Evolutionary conservation across 2,797 vertebrate species (phyloP), one percentile per base, ranked within the genome.

Genomic region (Sebastes paucispinis): DNA sequence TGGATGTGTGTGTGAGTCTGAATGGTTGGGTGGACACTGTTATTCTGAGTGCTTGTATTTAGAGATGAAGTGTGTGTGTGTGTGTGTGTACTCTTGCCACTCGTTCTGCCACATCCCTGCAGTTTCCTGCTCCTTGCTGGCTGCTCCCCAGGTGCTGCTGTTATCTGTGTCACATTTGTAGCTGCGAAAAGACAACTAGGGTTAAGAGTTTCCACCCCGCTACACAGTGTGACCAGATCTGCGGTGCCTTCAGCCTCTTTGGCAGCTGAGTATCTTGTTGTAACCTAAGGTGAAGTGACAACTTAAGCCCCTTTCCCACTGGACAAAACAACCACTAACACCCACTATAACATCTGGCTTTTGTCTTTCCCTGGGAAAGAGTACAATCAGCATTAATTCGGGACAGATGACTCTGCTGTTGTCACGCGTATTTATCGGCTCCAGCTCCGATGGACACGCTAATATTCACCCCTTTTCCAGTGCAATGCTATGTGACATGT

Each of bases 141-240:
- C 65, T 65, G 34, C 39, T 64, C 20, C 69, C 58, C 57, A 60
- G 47, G 34, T 43, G 32, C 74, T 79, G 52, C 70, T 13, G 11
- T 43, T 70, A 34, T 77, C 73, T 54, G 24, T 24, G 18, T 60
- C 34, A 82, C 31, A 68, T 69, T 75, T 72, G 22, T 18, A 69
- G 39, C 9, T 8, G 14, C 3, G 9, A 71, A 65, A 63, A 70
- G 36, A 52, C 27, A 63, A 60, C 54, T n/a, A 20, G n/a, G 36
- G 27, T 67, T 59, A 64, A 65, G 27, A 57, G 66, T 47, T 69
- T 79, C 60, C 47, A 29, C 59, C 32, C 39, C 54, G 12, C 1
- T 9, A 27, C 60, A 43, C 32, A 75, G 22, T 8, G 18, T 18
- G 29, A 75, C 18, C 18, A 52, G 20, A 65, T 12, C 25, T 55